Evolutionary conservation across 2,113 vertebrate species (phyloP).

Genomic region (Oryzias celebensis): DNA sequence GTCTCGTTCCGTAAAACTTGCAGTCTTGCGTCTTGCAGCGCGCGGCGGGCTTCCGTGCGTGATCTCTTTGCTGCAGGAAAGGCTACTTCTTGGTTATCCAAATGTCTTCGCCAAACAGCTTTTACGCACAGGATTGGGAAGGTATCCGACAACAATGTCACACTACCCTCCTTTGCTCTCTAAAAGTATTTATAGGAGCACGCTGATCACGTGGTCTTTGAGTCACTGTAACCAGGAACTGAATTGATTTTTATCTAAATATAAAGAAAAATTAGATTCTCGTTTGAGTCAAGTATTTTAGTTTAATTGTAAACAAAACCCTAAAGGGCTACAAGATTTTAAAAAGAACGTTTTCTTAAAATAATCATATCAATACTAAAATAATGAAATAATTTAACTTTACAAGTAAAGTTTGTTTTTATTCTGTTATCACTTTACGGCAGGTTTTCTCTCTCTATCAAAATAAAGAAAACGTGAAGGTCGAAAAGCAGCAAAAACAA

Average conservation of each 20-base stretch:
- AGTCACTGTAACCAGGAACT: slow-evolving; percentile 76
- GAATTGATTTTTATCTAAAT: slow-evolving; percentile 25
- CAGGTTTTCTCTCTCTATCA: too few relatives aligned
- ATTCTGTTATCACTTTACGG: too few relatives aligned
- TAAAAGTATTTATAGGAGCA: slow-evolving; percentile 79
- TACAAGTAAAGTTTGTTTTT: too few relatives aligned
- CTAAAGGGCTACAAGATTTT: too few relatives aligned
- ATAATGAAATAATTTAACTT: too few relatives aligned
- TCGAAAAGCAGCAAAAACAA: too few relatives aligned
- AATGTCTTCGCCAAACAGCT: slow-evolving; percentile 35
- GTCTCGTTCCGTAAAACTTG: slow-evolving; percentile 1
- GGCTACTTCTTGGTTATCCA: slow-evolving; percentile 35
- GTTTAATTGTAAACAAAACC: not conserved
- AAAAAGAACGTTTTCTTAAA: too few relatives aligned
- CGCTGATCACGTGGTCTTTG: slow-evolving; percentile 74
- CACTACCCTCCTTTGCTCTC: slow-evolving; percentile 67
- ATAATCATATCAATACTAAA: too few relatives aligned
- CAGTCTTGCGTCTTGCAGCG: slow-evolving; percentile 3
- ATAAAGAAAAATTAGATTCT: not conserved
- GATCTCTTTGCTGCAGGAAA: slow-evolving; percentile 12
- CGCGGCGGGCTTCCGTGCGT: slow-evolving; percentile 7
- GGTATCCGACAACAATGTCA: slow-evolving; percentile 67
- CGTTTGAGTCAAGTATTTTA: not conserved
- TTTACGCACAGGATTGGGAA: slow-evolving; percentile 59
- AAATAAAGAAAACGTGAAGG: too few relatives aligned